These are phyloP conservation scores for Amazona ochrocephala DNA, from an alignment of 2,797 vertebrate genomes.

Conservation along the genomic window DNA sequence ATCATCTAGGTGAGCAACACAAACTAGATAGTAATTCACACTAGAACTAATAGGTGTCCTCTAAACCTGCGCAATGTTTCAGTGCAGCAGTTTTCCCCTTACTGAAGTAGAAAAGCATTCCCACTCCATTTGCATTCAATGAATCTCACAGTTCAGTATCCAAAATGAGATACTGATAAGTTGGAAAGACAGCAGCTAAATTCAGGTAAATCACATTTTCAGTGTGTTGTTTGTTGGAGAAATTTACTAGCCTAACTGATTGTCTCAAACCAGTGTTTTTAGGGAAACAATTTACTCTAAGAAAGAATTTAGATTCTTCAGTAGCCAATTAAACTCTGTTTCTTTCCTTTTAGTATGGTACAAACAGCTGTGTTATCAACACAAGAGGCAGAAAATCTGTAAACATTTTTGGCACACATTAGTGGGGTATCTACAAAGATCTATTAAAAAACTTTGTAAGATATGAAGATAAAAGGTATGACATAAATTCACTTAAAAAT, in stretches of 20 bases:
- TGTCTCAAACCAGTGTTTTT: neutral
- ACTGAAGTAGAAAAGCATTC: neutral
- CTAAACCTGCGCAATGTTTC: neutral
- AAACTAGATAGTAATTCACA: neutral
- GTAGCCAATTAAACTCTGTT: conserved; percentile 5
- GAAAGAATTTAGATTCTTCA: neutral
- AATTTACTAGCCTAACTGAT: neutral
- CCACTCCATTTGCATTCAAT: neutral
- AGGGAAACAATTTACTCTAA: neutral
- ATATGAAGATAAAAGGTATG: neutral
- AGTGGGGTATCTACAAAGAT: neutral
- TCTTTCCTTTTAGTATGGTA: neutral
- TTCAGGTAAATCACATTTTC: neutral
- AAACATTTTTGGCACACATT: neutral
- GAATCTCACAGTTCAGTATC: neutral
- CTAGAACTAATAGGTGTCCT: neutral
- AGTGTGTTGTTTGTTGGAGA: neutral
- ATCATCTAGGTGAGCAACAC: neutral
- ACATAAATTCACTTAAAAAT: conserved; percentile 23
- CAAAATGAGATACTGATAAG: neutral
- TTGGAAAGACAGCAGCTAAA: neutral
- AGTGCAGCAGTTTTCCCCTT: neutral
- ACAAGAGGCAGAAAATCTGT: neutral
- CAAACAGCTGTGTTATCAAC: conserved; percentile 12
- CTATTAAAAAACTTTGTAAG: neutral